These are phyloP conservation scores for Psittacula echo DNA, from an alignment of 2,797 vertebrate genomes.

Conservation along the genomic window DNA sequence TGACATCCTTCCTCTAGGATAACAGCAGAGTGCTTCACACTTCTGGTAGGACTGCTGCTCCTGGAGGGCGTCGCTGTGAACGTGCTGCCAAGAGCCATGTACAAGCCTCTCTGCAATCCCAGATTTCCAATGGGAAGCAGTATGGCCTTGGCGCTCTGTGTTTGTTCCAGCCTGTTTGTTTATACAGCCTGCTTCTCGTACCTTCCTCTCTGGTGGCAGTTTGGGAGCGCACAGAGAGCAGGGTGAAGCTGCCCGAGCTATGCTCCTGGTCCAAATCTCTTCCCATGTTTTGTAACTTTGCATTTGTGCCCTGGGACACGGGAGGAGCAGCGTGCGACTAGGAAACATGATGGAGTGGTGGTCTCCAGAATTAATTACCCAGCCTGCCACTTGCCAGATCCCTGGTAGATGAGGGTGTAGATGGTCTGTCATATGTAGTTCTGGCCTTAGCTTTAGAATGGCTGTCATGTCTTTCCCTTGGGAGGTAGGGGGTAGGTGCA, in stretches of 20 bases:
- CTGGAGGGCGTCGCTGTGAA: not conserved
- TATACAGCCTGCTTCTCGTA: not conserved
- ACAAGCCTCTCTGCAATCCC: not conserved
- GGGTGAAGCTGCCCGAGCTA: not conserved
- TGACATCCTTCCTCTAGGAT: not conserved
- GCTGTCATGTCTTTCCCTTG: not conserved
- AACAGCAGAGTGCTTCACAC: accelerated
- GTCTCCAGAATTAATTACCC: too few relatives aligned
- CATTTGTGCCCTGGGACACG: accelerated
- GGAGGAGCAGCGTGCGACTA: not conserved
- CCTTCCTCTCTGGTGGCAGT: not conserved
- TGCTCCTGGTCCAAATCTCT: not conserved
- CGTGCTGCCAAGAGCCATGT: not conserved
- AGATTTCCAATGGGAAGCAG: not conserved
- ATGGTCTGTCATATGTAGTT: accelerated
- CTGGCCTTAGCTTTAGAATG: not conserved
- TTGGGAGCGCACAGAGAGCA: not conserved
- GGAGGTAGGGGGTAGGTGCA: not conserved
- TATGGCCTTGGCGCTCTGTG: accelerated
- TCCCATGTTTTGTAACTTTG: not conserved
- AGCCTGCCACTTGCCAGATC: not conserved
- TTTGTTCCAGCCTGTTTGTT: not conserved
- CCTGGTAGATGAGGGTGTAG: not conserved
- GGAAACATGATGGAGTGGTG: not conserved
- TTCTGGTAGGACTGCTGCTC: not conserved